These are phyloP conservation scores for Nymphalis urticae DNA, from an alignment of 2,888 invertebrate species.

Conservation along the genomic window DNA sequence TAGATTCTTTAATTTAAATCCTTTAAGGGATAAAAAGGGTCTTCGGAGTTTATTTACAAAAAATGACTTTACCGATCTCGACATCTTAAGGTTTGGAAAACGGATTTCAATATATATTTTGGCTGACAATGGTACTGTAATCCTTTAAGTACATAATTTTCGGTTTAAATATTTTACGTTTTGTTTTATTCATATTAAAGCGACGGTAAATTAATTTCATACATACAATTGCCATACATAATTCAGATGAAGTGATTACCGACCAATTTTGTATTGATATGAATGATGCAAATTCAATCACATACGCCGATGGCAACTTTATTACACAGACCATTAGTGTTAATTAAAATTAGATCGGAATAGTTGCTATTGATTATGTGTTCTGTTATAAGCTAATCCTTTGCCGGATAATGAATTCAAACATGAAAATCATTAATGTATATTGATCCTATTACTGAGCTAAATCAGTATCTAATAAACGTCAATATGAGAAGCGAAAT, in stretches of 20 bases:
- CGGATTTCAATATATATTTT: background rate
- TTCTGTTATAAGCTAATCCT: background rate
- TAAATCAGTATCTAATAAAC: background rate
- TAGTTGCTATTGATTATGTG: background rate
- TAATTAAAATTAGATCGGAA: slow-evolving; percentile 7
- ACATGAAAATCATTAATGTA: background rate
- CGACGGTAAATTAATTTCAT: background rate
- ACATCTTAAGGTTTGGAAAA: background rate
- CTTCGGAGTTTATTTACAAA: slow-evolving; percentile 3
- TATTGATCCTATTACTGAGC: background rate
- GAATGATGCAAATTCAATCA: slow-evolving; percentile 11
- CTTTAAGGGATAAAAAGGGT: slow-evolving; percentile 6
- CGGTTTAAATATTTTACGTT: background rate
- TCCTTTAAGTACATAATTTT: background rate
- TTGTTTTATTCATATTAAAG: background rate
- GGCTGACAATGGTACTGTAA: background rate
- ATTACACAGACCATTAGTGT: slow-evolving; percentile 5
- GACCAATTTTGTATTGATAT: background rate
- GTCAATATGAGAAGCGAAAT: too few species aligned
- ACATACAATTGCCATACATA: background rate
- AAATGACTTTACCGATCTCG: background rate
- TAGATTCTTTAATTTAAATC: slow-evolving; percentile 1
- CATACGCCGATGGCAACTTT: slow-evolving; percentile 1
- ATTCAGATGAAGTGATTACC: background rate
- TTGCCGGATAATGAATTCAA: background rate